Conservation (phyloP, 2,888 invertebrate genomes). For the Hypolimnas misippus region DNA sequence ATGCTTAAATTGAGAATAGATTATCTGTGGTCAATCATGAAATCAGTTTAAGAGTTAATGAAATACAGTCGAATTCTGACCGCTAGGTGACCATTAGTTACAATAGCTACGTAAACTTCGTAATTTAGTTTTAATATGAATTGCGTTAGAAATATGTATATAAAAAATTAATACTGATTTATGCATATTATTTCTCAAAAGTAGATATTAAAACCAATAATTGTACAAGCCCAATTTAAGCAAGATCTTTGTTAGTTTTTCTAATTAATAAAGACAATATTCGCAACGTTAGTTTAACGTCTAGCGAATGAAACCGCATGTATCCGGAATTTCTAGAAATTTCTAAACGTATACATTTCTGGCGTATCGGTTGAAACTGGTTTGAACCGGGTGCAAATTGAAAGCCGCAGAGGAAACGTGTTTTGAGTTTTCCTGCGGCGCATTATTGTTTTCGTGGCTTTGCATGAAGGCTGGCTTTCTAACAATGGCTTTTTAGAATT, state of each 20-base stretch:
- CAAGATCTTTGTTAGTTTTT: not conserved
- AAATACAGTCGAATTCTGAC: too few species aligned
- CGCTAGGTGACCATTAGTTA: too few species aligned
- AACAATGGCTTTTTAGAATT: constrained; percentile 8
- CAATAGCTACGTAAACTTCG: too few species aligned
- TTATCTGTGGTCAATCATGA: too few species aligned
- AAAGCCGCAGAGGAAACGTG: constrained; percentile 36
- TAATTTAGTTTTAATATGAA: too few species aligned
- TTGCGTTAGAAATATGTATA: too few species aligned
- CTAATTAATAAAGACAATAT: not conserved
- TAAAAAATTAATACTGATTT: too few species aligned
- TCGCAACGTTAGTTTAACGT: not conserved
- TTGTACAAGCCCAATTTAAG: not conserved
- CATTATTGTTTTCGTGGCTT: constrained; percentile 26
- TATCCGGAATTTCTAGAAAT: constrained; percentile 23
- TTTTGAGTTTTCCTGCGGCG: constrained; percentile 37
- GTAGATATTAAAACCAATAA: too few species aligned
- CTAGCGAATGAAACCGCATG: constrained; percentile 22
- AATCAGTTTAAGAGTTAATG: too few species aligned
- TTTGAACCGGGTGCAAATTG: constrained; percentile 40
- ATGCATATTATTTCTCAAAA: too few species aligned
- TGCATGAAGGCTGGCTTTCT: constrained; percentile 2
- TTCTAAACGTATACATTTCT: constrained; percentile 21
- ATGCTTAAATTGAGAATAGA: too few species aligned
- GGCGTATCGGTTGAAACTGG: constrained; percentile 16